phyloP scores from a whole-genome alignment of 1,140 invertebrate species.

The Philotrypesis tridentata region DNA sequence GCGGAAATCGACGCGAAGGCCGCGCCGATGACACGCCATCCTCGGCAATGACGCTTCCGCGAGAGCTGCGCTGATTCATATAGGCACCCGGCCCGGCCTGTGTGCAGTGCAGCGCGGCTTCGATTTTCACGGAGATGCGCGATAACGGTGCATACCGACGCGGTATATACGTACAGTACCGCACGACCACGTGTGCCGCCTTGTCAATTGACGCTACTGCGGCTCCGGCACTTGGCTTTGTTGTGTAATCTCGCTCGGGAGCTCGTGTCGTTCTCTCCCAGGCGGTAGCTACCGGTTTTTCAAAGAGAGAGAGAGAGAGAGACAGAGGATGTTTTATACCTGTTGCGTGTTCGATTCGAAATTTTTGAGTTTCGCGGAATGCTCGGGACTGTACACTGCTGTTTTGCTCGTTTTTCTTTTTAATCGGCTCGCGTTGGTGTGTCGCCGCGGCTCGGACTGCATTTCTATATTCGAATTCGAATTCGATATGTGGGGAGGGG shows the following conservation, averaged over 20 bases:
- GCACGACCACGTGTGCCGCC: too few relatives aligned
- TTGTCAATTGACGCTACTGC: neutral
- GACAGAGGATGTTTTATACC: neutral
- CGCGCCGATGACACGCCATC: neutral
- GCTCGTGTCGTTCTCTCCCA: neutral
- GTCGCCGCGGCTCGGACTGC: too few relatives aligned
- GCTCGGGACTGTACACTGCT: too few relatives aligned
- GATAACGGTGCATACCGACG: neutral
- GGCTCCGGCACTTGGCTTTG: neutral
- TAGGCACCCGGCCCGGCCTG: too few relatives aligned
- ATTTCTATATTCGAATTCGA: too few relatives aligned
- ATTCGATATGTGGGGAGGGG: too few relatives aligned
- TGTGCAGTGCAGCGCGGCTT: neutral
- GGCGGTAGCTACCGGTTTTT: neutral
- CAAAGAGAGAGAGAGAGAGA: too few relatives aligned
- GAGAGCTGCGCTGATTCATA: neutral
- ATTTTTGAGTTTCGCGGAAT: neutral
- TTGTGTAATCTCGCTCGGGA: neutral
- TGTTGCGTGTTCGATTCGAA: neutral
- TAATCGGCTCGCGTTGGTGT: neutral
- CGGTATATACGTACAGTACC: too few relatives aligned
- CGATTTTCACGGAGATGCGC: neutral
- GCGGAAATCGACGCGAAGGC: neutral
- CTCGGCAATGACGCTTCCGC: neutral
- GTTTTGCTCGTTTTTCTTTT: neutral